Evolutionary conservation across 2,888 invertebrate species (phyloP), one percentile per base, ranked within the genome.

Genomic region (Lathronympha strigana): DNA sequence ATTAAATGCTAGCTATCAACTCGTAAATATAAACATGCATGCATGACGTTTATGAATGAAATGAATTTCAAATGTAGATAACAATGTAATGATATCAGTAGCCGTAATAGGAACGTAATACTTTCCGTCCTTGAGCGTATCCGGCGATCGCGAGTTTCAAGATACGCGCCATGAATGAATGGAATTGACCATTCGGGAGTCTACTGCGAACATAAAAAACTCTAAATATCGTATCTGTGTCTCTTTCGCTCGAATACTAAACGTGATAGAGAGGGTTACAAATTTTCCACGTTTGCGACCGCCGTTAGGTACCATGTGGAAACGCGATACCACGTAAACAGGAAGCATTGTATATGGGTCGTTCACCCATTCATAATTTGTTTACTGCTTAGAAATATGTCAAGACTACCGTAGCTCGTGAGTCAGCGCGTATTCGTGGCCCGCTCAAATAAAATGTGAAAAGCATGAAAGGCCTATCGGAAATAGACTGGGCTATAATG

Each of bases 101-200:
- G 2, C 43, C 28, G 55, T 43, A 55, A 47, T 66, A 47, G 31
- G 31, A 61, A 67, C 66, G 68, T 66, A 67, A 68, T 70, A 70
- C 69, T 67, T 50, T 70, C 69, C 74, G 85, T 80, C 87, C 86
- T 87, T 87, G 86, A 86, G 77, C 82, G 86, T 86, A 86, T 82
- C 82, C 83, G 82, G 66, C 66, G 71, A 63, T 45, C 67, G 58
- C 63, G 68, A n/a, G n/a, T n/a, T n/a, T n/a, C n/a, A n/a, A n/a
- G n/a, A 38, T 61, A 55, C 73, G 63, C 71, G 69, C 71, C 71
- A 78, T 81, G 77, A 82, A 81, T 79, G 79, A 77, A 78, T 61
- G 62, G 55, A 62, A 68, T 64, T 61, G 53, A 50, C 71, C 71
- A 75, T 72, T 72, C 70, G n/a, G n/a, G n/a, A n/a, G n/a, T n/a